Percentiles rank a stretch among this genome's conserved stretches.
Conservation (phyloP, 2,888 invertebrate species). For the Elegia similella region DNA sequence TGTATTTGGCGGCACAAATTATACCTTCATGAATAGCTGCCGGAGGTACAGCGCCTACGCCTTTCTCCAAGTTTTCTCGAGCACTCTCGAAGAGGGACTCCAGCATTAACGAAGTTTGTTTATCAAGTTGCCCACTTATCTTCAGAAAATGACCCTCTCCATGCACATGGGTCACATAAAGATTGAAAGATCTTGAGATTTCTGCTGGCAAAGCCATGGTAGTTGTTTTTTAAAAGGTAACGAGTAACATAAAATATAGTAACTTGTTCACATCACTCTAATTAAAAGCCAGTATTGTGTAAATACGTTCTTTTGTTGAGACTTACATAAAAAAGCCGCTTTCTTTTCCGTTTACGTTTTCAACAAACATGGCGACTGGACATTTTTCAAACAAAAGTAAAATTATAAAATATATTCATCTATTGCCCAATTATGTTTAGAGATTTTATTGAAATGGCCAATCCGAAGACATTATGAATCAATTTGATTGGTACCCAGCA, state of each 20-base stretch:
- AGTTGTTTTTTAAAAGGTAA: slow-evolving; percentile 24
- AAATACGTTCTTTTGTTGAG: slow-evolving; percentile 44
- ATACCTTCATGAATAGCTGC: slow-evolving; percentile 76
- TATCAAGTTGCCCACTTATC: slow-evolving; percentile 87
- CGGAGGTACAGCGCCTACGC: slow-evolving; percentile 69
- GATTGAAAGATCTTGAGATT: slow-evolving; percentile 58
- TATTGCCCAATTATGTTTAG: background rate
- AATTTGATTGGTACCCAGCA: background rate
- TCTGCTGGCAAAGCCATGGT: slow-evolving; percentile 63
- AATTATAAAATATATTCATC: background rate
- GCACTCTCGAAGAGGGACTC: slow-evolving; percentile 74
- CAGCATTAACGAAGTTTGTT: slow-evolving; percentile 77
- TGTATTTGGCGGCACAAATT: slow-evolving; percentile 85
- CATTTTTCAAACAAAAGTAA: slow-evolving; percentile 13
- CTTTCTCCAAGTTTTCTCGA: slow-evolving; percentile 65
- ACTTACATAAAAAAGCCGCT: slow-evolving; percentile 55
- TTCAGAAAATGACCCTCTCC: slow-evolving; percentile 85
- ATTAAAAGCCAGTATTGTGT: slow-evolving; percentile 34
- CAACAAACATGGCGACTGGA: slow-evolving; percentile 61
- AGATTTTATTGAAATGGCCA: background rate
- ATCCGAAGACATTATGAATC: background rate
- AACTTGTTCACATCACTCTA: slow-evolving; percentile 53
- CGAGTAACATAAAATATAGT: slow-evolving; percentile 25
- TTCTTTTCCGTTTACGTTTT: slow-evolving; percentile 73
- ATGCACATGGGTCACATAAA: slow-evolving; percentile 86